Evolutionary conservation across 2,797 vertebrate species (phyloP).

Genomic region (Spinus olivaceus): DNA sequence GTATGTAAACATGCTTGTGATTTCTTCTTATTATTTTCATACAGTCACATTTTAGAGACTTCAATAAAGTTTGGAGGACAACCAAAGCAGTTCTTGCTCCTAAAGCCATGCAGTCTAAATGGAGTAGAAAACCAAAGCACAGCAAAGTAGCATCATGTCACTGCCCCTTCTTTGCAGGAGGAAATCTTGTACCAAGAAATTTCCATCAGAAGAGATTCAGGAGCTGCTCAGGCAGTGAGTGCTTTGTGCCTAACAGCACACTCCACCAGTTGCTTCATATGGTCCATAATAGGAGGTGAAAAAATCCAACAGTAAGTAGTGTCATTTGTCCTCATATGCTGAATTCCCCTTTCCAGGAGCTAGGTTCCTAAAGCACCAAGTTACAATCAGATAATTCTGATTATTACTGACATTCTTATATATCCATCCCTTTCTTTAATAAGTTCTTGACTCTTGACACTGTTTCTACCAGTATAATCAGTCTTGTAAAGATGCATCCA

Average conservation of each 20-base stretch:
- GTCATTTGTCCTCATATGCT: neutral
- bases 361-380: neutral
- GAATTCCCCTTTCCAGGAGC: neutral
- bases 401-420: neutral
- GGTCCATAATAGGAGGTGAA: neutral
- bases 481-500: neutral
- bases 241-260: neutral
- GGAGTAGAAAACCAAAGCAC: neutral
- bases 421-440: neutral
- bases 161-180: neutral
- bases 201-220: neutral
- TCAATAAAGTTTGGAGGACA: neutral
- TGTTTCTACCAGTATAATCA: neutral
- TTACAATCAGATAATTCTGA: neutral
- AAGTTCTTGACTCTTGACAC: neutral
- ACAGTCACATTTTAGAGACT: neutral
- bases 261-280: neutral
- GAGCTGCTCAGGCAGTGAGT: neutral
- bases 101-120: neutral
- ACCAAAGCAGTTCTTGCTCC: neutral
- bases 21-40: constrained; percentile 38
- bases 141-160: neutral
- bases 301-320: neutral
- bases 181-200: neutral
- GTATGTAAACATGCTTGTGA: constrained; percentile 15